phyloP scores from a whole-genome alignment of 1,140 invertebrate species.

The Parasteatoda tepidariorum region DNA sequence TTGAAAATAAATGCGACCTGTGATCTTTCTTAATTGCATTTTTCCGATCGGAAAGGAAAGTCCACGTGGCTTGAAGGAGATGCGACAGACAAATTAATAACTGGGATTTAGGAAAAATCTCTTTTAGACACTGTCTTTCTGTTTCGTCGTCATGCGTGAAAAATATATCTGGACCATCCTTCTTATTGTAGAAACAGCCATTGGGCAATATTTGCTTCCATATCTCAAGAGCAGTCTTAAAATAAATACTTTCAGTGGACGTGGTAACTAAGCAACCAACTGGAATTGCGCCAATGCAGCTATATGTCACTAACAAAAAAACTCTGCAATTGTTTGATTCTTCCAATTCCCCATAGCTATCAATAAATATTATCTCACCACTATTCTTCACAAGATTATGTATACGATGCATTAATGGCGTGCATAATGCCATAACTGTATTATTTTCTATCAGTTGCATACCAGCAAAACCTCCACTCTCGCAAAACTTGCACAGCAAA shows the following conservation, averaged over 20 bases:
- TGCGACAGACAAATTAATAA: constrained; percentile 44
- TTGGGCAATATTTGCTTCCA: constrained; percentile 46
- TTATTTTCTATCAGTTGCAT: constrained; percentile 34
- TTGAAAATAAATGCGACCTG: constrained; percentile 33
- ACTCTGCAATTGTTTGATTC: constrained; percentile 48
- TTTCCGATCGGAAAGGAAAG: constrained; percentile 38
- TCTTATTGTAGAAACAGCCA: constrained; percentile 34
- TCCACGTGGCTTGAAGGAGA: constrained; percentile 46
- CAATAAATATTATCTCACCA: constrained; percentile 46
- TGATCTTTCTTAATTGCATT: constrained; percentile 53
- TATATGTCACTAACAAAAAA: constrained; percentile 40
- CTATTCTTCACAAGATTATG: constrained; percentile 23
- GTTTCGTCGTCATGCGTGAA: constrained; percentile 48
- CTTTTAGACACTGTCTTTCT: constrained; percentile 19
- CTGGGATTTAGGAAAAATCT: constrained; percentile 28
- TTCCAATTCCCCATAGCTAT: constrained; percentile 51
- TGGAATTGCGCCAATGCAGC: constrained; percentile 26
- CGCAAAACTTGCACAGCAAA: constrained; percentile 47
- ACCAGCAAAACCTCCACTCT: constrained; percentile 48
- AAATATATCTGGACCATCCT: constrained; percentile 43
- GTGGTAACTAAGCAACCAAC: constrained; percentile 45
- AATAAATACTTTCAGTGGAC: neutral
- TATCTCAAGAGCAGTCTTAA: constrained; percentile 43
- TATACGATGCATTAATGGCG: constrained; percentile 39
- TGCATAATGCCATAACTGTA: constrained; percentile 44